Percentiles rank a stretch among this genome's conserved stretches.
Evolutionary conservation across 2,888 invertebrate species (phyloP).

Genomic region (Dugesia japonica): DNA sequence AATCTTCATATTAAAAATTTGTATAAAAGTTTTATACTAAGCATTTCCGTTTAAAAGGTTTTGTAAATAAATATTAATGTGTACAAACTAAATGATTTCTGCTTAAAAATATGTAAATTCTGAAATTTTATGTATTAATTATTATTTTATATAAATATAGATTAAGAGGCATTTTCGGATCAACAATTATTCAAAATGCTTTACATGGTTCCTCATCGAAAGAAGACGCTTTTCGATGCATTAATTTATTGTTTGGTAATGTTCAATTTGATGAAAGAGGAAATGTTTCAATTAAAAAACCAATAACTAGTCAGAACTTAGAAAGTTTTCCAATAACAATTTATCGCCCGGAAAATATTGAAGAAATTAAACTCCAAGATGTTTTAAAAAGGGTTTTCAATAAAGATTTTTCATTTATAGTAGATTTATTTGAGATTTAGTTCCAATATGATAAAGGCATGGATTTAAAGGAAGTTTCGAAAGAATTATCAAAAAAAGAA

Average conservation of each 20-base stretch:
- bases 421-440: too few species aligned
- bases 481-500: neutral
- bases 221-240: constrained; percentile 38
- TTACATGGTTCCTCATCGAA: constrained; percentile 44
- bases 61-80: too few species aligned
- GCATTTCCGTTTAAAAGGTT: too few species aligned
- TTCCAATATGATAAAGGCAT: neutral
- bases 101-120: too few species aligned
- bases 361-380: neutral
- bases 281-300: neutral
- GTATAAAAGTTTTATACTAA: too few species aligned
- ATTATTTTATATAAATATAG: neutral
- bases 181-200: constrained; percentile 43
- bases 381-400: neutral
- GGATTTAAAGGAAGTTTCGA: neutral
- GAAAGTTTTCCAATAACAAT: neutral
- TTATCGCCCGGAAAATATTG: neutral
- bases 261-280: constrained; percentile 9
- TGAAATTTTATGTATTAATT: too few species aligned
- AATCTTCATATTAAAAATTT: too few species aligned
- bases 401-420: too few species aligned
- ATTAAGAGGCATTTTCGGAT: constrained; percentile 44
- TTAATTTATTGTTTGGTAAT: neutral
- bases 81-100: too few species aligned
- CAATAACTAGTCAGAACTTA: neutral